Percentiles rank a stretch among this genome's conserved stretches.
These are phyloP conservation scores for Phengaris arion DNA, from an alignment of 2,888 invertebrate species.

Conservation along the genomic window DNA sequence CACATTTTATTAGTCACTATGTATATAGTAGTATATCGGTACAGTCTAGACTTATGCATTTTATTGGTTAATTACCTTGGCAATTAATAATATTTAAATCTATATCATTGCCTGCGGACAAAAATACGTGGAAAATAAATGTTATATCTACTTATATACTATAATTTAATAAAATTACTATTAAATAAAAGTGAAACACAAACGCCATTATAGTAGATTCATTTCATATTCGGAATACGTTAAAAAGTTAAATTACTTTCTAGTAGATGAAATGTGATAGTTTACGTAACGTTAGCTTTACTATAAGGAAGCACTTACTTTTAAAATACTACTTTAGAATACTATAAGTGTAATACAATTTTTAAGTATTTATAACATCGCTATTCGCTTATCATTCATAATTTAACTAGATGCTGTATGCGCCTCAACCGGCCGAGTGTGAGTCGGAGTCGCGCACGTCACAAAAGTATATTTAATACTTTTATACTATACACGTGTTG, in stretches of 20 bases:
- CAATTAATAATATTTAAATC: background rate
- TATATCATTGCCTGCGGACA: background rate
- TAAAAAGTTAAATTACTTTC: constrained; percentile 17
- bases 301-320: background rate
- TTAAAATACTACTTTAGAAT: background rate
- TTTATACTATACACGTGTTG: too few species aligned
- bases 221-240: background rate
- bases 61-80: background rate
- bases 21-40: too few species aligned
- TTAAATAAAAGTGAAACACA: constrained; percentile 10
- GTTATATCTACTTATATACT: background rate
- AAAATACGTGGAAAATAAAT: background rate
- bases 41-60: too few species aligned
- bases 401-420: too few species aligned
- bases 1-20: too few species aligned
- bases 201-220: background rate
- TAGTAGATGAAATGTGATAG: constrained; percentile 17
- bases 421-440: too few species aligned
- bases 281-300: background rate
- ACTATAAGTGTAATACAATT: background rate
- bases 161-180: background rate
- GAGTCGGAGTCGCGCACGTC: too few species aligned
- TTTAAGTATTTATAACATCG: background rate
- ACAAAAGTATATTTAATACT: too few species aligned
- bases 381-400: too few species aligned